Evolutionary conservation across 2,888 invertebrate genomes (phyloP).

Genomic region (Cantharis lateralis): DNA sequence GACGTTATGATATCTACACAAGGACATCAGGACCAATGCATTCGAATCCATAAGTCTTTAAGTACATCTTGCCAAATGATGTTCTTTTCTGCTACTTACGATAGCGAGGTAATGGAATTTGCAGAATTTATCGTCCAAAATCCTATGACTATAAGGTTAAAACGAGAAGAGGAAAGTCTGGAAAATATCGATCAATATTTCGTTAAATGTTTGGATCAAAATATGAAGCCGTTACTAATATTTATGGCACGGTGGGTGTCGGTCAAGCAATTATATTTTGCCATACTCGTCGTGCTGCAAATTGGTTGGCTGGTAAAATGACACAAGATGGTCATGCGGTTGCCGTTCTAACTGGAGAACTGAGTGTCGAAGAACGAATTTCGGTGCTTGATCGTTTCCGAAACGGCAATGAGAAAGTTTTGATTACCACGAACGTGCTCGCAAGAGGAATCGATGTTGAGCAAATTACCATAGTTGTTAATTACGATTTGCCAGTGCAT

Average conservation of each 20-base stretch:
- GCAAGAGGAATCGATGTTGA: slow-evolving; percentile 95
- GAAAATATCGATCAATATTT: slow-evolving; percentile 98
- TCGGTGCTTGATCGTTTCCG: slow-evolving; percentile 90
- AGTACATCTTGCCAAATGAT: slow-evolving; percentile 91
- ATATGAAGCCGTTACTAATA: slow-evolving; percentile 90
- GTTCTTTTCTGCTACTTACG: slow-evolving; percentile 98
- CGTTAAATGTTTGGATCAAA: slow-evolving; percentile 83
- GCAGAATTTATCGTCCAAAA: slow-evolving; percentile 92
- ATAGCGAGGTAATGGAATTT: slow-evolving; percentile 92
- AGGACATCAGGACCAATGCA: slow-evolving; percentile 96
- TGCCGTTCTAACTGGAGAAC: slow-evolving; percentile 89
- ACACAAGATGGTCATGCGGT: slow-evolving; percentile 91
- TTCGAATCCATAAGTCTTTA: slow-evolving; percentile 89
- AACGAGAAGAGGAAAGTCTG: slow-evolving; percentile 91
- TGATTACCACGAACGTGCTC: slow-evolving; percentile 90
- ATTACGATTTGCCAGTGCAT: slow-evolving; percentile 95
- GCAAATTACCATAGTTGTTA: slow-evolving; percentile 98
- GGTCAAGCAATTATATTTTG: slow-evolving; percentile 99
- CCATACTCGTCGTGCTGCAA: slow-evolving; percentile 87
- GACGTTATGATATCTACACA: slow-evolving; percentile 99
- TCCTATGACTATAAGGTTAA: slow-evolving; percentile 84
- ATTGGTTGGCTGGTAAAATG: slow-evolving; percentile 90
- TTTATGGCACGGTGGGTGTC: slow-evolving; percentile 94
- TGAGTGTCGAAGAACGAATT: slow-evolving; percentile 92
- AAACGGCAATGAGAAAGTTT: slow-evolving; percentile 89